Percentiles rank a stretch among this genome's conserved stretches.
Evolutionary conservation across 2,888 invertebrate species (phyloP).

Genomic region (Cyclophora punctaria): DNA sequence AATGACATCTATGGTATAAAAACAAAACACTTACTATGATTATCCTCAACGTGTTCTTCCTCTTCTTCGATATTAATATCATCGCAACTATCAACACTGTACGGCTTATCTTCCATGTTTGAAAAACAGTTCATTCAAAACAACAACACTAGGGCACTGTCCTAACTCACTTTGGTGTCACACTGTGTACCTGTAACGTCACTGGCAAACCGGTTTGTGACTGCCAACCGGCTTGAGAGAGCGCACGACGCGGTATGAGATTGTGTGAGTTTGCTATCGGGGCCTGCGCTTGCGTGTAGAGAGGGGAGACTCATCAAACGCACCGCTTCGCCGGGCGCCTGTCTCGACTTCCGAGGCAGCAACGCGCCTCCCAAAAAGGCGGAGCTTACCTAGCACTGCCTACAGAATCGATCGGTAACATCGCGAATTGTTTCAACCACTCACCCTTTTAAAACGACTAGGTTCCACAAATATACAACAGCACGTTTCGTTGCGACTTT

Average conservation of each 20-base stretch:
- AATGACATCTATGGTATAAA: not conserved
- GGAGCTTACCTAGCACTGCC: conserved; percentile 64
- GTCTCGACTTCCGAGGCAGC: conserved; percentile 69
- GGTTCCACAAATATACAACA: conserved; percentile 30
- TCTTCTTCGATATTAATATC: conserved; percentile 69
- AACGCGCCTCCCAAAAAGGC: conserved; percentile 64
- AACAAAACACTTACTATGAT: conserved; percentile 48
- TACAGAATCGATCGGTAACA: conserved; percentile 64
- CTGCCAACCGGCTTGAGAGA: conserved; percentile 70
- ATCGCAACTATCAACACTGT: conserved; percentile 71
- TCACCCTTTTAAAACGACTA: conserved; percentile 24
- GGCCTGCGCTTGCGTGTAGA: conserved; percentile 48
- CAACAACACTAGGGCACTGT: conserved; percentile 55
- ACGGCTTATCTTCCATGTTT: conserved; percentile 70
- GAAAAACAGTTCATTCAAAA: conserved; percentile 53
- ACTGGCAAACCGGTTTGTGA: conserved; percentile 63
- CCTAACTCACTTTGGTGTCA: conserved; percentile 50
- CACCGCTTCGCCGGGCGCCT: conserved; percentile 60
- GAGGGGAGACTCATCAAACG: conserved; percentile 61
- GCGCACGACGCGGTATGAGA: conserved; percentile 69
- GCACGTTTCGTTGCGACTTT: conserved; percentile 31
- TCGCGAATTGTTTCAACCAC: conserved; percentile 51
- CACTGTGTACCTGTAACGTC: conserved; percentile 49
- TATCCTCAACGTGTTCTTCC: conserved; percentile 60
- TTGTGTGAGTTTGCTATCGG: conserved; percentile 66